phyloP scores from a whole-genome alignment of 1,140 invertebrate genomes.

The Danaus plexippus region DNA sequence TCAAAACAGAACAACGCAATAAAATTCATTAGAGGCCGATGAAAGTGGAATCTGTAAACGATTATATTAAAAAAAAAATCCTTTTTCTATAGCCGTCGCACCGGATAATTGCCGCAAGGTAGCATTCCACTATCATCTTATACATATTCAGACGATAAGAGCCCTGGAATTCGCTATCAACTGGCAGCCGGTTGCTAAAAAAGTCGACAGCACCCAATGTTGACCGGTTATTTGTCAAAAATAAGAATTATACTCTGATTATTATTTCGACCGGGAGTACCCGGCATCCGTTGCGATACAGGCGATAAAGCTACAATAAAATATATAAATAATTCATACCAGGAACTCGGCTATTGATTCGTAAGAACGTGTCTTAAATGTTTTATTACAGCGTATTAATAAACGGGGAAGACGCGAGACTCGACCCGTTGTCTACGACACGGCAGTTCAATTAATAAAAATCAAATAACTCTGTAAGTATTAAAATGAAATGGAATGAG shows the following conservation, averaged over 20 bases:
- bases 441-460: conserved; percentile 64
- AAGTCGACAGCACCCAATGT: conserved; percentile 34
- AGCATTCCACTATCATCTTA: conserved; percentile 13
- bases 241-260: conserved; percentile 62
- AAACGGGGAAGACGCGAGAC: conserved; percentile 57
- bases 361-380: conserved; percentile 68
- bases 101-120: conserved; percentile 15
- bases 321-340: conserved; percentile 68
- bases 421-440: conserved; percentile 31
- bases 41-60: too few relatives aligned
- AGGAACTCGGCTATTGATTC: conserved; percentile 56
- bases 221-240: conserved; percentile 67
- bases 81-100: background rate
- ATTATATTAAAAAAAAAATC: too few relatives aligned
- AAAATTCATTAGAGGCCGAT: too few relatives aligned
- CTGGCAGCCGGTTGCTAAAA: conserved; percentile 32
- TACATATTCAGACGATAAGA: conserved; percentile 19
- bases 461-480: conserved; percentile 40
- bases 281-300: conserved; percentile 54
- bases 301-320: conserved; percentile 66
- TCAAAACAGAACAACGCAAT: too few relatives aligned
- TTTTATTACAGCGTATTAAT: conserved; percentile 64
- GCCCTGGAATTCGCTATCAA: conserved; percentile 7
- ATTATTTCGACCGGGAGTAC: conserved; percentile 51
- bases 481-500: conserved; percentile 18